Evolutionary conservation across 2,113 vertebrate genomes (phyloP).

Genomic region (Phylloscopus whistleri): DNA sequence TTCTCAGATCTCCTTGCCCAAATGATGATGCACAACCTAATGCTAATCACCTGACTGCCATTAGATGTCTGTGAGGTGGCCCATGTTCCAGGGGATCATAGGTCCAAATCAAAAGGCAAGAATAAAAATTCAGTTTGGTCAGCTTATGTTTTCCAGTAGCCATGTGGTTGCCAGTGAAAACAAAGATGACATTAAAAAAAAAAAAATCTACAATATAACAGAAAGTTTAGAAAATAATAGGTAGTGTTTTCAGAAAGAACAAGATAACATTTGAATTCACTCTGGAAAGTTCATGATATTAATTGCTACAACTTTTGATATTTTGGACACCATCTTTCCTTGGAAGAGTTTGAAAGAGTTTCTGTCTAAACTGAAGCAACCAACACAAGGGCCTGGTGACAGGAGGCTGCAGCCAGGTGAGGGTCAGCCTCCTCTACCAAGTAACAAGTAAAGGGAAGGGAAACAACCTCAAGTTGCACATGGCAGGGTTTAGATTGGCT

Average conservation of each 20-base stretch:
- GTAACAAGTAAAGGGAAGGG: neutral
- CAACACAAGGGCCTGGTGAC: neutral
- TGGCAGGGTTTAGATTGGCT: neutral
- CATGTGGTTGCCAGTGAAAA: neutral
- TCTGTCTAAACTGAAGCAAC: neutral
- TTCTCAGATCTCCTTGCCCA: neutral
- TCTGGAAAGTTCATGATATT: neutral
- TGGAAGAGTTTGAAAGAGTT: neutral
- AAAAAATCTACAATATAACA: neutral
- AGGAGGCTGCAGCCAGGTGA: neutral
- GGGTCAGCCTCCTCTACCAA: neutral
- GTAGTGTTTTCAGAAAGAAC: neutral
- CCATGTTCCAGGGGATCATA: neutral
- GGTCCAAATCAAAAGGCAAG: neutral
- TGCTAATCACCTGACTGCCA: neutral
- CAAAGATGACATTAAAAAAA: neutral
- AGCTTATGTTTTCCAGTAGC: neutral
- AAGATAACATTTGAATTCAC: neutral
- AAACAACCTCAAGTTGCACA: fast-evolving
- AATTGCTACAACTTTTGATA: neutral
- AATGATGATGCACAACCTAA: neutral
- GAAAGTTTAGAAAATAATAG: neutral
- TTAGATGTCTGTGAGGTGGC: neutral
- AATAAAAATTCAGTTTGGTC: neutral
- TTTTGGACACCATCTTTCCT: neutral